Base-by-base conservation (phyloP, 2,888 invertebrate genomes). In the Microchrysa polita region DNA sequence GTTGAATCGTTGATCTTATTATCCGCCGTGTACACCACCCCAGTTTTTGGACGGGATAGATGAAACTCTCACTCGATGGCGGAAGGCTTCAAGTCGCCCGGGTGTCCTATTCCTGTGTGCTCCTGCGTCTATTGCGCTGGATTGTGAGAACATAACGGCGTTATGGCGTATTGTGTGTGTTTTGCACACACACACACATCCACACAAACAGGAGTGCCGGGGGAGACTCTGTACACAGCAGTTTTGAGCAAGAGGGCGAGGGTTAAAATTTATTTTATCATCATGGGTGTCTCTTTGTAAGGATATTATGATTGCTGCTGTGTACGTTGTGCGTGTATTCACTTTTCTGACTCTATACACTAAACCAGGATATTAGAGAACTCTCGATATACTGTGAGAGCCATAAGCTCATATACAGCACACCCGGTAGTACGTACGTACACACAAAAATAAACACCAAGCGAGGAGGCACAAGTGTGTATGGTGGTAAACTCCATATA, bases 1-100 rank as follows among this genome's bases (percentile, higher is more conserved):
- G 60, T 61, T 48, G 40, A 16, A 40, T 14, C 40, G 61, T 40
- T 61, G 61, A 61, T 61, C 16, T 40, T 61, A 18, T 61, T 61
- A 61, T 18, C 40, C 61, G 34, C 34, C n/a, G n/a, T n/a, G n/a
- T n/a, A n/a, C n/a, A n/a, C n/a, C 61, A 34, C 12, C 12, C 12
- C 59, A 7, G 10, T 14, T 2, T 14, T n/a, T 61, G 16, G n/a
- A 40, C 34, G n/a, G 7, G 9, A 7, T 18, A 5, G 10, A 34
- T 34, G 27, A 34, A 7, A 34, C 27, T 34, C 27, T 34, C 27
- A n/a, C n/a, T n/a, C n/a, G n/a, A n/a, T 34, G 2, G 7, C 27
- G 27, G 27, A 34, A 34, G 27, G 27, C 27, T 34, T 34, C n/a
- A n/a, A n/a, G n/a, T 34, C 7, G 27, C 7, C n/a, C 27, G 27